Percentiles rank a stretch among this genome's conserved stretches.
phyloP scores from a whole-genome alignment of 1,140 invertebrate genomes.

The Lepidotrigona ventralis region DNA sequence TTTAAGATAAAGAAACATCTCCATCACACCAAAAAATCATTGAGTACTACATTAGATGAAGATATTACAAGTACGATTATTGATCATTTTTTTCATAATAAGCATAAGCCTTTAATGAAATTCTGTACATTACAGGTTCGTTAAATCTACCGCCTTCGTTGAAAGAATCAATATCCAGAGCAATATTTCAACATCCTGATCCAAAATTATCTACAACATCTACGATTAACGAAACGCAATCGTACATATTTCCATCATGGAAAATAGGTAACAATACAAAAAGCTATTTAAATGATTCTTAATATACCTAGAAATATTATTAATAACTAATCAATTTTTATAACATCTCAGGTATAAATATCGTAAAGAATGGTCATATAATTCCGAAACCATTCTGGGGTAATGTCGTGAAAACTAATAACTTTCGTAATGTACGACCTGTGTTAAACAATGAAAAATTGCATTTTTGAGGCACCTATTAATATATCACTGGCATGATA shows the following conservation, averaged over 20 bases:
- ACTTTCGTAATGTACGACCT: background rate
- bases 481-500: conserved; percentile 4
- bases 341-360: conserved; percentile 55
- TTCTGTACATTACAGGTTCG: conserved; percentile 63
- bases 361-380: conserved; percentile 59
- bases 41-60: conserved; percentile 68
- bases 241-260: conserved; percentile 70
- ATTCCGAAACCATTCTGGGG: conserved; percentile 71
- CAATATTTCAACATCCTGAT: conserved; percentile 72
- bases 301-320: background rate
- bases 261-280: conserved; percentile 69
- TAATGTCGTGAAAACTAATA: conserved; percentile 48
- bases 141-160: conserved; percentile 76
- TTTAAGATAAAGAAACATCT: conserved; percentile 77
- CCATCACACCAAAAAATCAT: conserved; percentile 58
- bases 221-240: conserved; percentile 58
- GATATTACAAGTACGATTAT: conserved; percentile 74
- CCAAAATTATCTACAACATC: conserved; percentile 69
- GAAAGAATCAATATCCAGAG: conserved; percentile 73
- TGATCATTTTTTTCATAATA: background rate
- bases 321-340: conserved; percentile 24
- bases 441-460: conserved; percentile 44
- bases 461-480: conserved; percentile 32
- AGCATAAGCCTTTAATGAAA: background rate
- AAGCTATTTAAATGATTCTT: background rate